Evolutionary conservation across 2,888 invertebrate genomes (phyloP), one percentile per base, ranked within the genome.

Genomic region (Xestoiulus laeticollis): DNA sequence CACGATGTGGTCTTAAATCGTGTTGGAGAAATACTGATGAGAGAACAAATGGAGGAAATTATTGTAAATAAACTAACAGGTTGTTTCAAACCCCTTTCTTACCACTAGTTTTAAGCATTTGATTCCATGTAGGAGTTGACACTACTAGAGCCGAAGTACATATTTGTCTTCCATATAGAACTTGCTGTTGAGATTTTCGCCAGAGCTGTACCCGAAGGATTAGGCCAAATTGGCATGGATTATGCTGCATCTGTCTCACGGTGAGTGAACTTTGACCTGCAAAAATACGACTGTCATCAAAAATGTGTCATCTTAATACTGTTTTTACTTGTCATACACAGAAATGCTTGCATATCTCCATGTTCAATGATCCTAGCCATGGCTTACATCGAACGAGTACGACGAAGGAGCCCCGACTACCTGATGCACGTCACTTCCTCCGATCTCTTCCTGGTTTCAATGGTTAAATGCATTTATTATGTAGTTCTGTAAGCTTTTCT

Each of bases 361-460:
- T 97, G 97, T 92, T 96, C 98, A 19, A 94, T 99, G 87, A 96
- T 99, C 90, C 94, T 99, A 91, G 98, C 99, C 43, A 93, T 99
- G 91, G 94, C 99, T 84, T 99, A 99, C 93, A 94, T 99, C 90
- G 98, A 99, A 93, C 94, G 98, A 89, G 94, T 99, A 87, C 95
- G 96, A 91, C 90, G 91, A 32, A 93, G 94, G 89, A 96, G 97
- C 93, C 96, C 96, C 0, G 95, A 95, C 90, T 98, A 98, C 92
- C 94, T 98, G 89, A 94, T 95, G 90, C 93, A 94, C 90, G 95
- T 97, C 86, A 95, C 96, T 44, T 98, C 99, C 43, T 96, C 97
- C 44, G 98, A 99, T 92, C 94, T 99, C 88, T 99, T 99, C 92
- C 94, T 99, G 88, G 96, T 99, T 89, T 97, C 99, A 88, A 93